phyloP scores from a whole-genome alignment of 2,797 vertebrate species.

The Sylvia borin region DNA sequence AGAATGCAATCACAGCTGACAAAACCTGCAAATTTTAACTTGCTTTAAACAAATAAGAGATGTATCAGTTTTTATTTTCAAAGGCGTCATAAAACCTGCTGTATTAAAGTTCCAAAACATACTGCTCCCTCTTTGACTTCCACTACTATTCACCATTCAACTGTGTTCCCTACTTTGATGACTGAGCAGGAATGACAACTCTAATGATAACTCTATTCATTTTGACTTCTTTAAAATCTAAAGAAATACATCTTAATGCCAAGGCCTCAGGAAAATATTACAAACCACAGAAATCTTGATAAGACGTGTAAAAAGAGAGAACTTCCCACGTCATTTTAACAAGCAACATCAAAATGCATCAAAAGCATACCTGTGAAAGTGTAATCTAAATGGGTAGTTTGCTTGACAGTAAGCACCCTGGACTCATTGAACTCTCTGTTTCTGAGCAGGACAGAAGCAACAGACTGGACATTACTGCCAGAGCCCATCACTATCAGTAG shows the following conservation, averaged over 20 bases:
- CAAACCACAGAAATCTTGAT: background rate
- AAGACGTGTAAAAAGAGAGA: background rate
- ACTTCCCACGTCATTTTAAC: background rate
- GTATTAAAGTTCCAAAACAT: background rate
- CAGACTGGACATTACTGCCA: conserved; percentile 88
- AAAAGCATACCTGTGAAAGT: conserved; percentile 89
- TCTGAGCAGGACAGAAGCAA: conserved; percentile 93
- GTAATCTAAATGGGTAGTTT: conserved; percentile 84
- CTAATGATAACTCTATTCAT: background rate
- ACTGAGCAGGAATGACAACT: background rate
- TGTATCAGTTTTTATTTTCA: background rate
- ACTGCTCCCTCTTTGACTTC: background rate
- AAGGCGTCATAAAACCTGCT: background rate
- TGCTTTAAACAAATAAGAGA: background rate
- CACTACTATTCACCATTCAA: background rate
- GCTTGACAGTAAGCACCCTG: conserved; percentile 92
- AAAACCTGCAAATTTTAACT: background rate
- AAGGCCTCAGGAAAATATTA: background rate
- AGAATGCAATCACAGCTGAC: background rate
- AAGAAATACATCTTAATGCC: background rate
- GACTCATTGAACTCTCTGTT: conserved; percentile 96
- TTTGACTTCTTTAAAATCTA: background rate
- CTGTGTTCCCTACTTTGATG: background rate
- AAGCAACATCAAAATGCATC: background rate
- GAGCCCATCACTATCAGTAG: conserved; percentile 92